Evolutionary conservation across 2,888 invertebrate genomes (phyloP), one percentile per base, ranked within the genome.

Genomic region (Panopea generosa): DNA sequence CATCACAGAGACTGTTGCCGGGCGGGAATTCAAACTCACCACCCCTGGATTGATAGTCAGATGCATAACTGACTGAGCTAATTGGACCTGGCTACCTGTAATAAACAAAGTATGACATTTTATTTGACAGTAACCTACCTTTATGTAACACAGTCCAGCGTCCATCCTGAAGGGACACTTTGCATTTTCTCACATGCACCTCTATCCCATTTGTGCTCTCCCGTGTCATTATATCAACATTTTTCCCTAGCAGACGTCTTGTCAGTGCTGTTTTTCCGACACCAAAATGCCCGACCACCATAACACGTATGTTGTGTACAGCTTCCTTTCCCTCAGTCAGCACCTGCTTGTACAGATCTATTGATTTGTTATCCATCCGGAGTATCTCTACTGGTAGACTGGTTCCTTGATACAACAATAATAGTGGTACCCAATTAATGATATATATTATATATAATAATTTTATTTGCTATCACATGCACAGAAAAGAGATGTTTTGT

Each of bases 261-360:
- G 60, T 60, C 4, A 60, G 45, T 2, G 60, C 43, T 16, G 60
- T 47, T n/a, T 60, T 60, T 1, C 60, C 60, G 24, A 60, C 60
- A 16, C 60, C 60, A 29, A 27, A 47, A 27, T 60, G 60, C 2
- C 60, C 60, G 7, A 60, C 60, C 11, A 60, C 47, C 60, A 47
- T 60, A 2, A 60, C 27, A n/a, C 60, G 60, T 9, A 60, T 60
- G 27, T 27, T 27, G 22, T 47, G 29, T 1, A 60, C 60, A 2
- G 45, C 27, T 18, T 60, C 60, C 18, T 60, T 27, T 43, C 60
- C 60, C 22, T 60, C 60, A 27, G n/a, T 29, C 27, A 60, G 43
- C 9, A 47, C 60, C n/a, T 29, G 45, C 18, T 26, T 60, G 47
- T 60, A 60, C n/a, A 60, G 29, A 22, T 60, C 29, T 4, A 60